Percentiles rank a stretch among this genome's conserved stretches.
These are phyloP conservation scores for Oreochromis niloticus DNA, from an alignment of 2,113 vertebrate species.

Conservation along the genomic window DNA sequence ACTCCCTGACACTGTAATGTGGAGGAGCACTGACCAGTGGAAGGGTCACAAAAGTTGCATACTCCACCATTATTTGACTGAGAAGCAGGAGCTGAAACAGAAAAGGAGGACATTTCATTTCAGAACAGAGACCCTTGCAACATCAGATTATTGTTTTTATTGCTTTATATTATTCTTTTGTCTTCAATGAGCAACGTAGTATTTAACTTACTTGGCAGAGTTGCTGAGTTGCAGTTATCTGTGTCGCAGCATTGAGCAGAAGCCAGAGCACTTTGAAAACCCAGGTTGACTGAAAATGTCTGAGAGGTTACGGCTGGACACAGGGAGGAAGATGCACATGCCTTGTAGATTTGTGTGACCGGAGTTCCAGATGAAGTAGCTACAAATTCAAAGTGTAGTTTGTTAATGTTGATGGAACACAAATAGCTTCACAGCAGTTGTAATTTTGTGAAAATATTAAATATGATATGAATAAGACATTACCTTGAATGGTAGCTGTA, in stretches of 20 bases:
- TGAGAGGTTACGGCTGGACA: neutral
- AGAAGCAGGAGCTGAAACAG: too few relatives aligned
- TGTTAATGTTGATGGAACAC: neutral
- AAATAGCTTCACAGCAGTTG: too few relatives aligned
- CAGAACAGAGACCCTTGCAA: too few relatives aligned
- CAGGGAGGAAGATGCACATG: neutral
- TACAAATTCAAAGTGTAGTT: neutral
- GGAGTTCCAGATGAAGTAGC: rapidly evolving
- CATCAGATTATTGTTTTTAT: too few relatives aligned
- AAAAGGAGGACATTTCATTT: too few relatives aligned
- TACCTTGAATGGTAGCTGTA: neutral
- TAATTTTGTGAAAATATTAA: neutral
- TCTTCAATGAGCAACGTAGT: too few relatives aligned
- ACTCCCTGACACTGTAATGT: too few relatives aligned
- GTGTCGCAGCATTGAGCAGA: neutral
- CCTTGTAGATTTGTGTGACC: neutral
- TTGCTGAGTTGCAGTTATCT: neutral
- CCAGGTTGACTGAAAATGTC: neutral
- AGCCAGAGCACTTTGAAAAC: neutral
- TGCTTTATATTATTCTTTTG: too few relatives aligned
- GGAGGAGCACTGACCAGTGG: too few relatives aligned
- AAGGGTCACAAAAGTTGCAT: too few relatives aligned
- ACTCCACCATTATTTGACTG: too few relatives aligned
- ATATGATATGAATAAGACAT: neutral
- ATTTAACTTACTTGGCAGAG: neutral